Evolutionary conservation across 64 coral and sea anemone species (phyloP).

Genomic region (Montipora sp.): DNA sequence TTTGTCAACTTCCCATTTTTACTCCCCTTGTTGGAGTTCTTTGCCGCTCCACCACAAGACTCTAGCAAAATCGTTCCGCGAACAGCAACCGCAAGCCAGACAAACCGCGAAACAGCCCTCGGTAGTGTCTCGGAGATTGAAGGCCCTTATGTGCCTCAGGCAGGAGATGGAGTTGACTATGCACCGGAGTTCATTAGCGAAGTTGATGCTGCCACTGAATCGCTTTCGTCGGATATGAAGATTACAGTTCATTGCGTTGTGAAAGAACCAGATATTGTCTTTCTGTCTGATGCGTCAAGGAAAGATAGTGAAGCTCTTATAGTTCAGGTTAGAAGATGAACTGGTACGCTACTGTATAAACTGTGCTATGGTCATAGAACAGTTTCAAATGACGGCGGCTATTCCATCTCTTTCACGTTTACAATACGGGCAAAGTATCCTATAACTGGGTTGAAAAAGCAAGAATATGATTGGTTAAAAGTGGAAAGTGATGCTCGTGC

Average conservation of each 20-base stretch:
- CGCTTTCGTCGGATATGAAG: background rate
- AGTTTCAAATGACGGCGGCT: no score
- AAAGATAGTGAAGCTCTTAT: conserved; percentile 86
- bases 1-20: conserved; percentile 94
- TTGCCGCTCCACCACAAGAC: conserved; percentile 30
- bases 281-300: conserved; percentile 78
- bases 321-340: conserved; percentile 60
- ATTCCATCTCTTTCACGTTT: no score
- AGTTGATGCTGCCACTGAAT: background rate
- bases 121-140: background rate
- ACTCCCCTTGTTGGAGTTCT: conserved; percentile 81
- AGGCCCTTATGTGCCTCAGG: background rate
- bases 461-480: no score
- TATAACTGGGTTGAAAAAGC: no score
- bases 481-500: no score
- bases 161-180: background rate
- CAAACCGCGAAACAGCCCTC: conserved; percentile 14
- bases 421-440: no score
- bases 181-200: background rate
- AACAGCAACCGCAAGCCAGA: conserved; percentile 63
- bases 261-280: conserved; percentile 87
- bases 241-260: conserved; percentile 77
- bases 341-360: background rate
- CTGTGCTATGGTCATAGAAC: no score
- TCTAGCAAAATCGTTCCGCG: background rate